Evolutionary conservation across 2,888 invertebrate genomes (phyloP), one percentile per base, ranked within the genome.

Genomic region (Hirtodrosophila histrioides): DNA sequence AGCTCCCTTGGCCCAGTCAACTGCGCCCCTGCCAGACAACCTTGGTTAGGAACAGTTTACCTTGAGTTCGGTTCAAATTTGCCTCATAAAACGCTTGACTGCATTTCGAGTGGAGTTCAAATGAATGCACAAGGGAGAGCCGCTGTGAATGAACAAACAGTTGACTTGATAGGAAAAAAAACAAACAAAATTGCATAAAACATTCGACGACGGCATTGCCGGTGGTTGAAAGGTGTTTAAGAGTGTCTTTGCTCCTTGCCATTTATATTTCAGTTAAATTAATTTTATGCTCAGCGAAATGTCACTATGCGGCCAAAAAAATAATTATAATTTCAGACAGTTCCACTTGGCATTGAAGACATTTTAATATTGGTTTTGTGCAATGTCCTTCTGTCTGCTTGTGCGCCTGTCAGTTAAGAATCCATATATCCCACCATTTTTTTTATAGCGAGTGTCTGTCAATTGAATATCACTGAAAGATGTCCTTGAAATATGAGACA

Each of bases 51-150:
- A 43, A 11, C 44, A 45, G 60, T 58, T 44, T 58, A 58, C 31
- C 60, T 60, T 44, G 6, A 44, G 39, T 58, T 39, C 39, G 27
- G 60, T 17, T 24, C 12, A 23, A 10, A 39, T 31, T 33, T 17
- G 39, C 5, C 45, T 45, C 60, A 44, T 45, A 45, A 58, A 60
- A 60, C 60, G 60, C 45, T 45, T 45, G 44, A 60, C 60, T 60
- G 60, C 60, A 27, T 10, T 31, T 31, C 24, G 12, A 62, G 36
- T 29, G 41, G 6, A 48, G 41, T 46, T 48, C 31, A 61, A 61
- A 60, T 60, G 61, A 60, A 48, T 60, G 60, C 60, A 58, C n/a
- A n/a, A 17, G n/a, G 7, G 17, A 45, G 39, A 11, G n/a, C 10
- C 8, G 12, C 5, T 23, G 31, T 40, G 44, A 60, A 58, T 33